These are phyloP conservation scores for Charina bottae DNA, from an alignment of 2,113 vertebrate species.

Conservation along the genomic window DNA sequence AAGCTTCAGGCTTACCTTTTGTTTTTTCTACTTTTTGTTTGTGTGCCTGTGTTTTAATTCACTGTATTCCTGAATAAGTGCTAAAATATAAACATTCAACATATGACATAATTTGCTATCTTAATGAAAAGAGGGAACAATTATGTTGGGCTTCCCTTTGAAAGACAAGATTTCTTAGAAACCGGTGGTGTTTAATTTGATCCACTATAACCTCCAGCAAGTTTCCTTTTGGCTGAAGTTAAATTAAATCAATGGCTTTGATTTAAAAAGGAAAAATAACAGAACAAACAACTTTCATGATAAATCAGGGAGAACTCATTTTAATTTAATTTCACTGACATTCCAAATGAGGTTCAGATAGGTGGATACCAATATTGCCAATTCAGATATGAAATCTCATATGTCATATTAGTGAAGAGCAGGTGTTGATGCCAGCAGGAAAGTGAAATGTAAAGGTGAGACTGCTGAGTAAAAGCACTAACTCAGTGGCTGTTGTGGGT, in stretches of 20 bases:
- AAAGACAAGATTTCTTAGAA: constrained; percentile 35
- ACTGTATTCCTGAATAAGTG: constrained; percentile 13
- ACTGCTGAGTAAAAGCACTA: too few species aligned
- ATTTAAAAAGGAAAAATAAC: background rate
- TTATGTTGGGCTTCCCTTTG: constrained; percentile 26
- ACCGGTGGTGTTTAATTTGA: constrained; percentile 3
- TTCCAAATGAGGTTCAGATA: background rate
- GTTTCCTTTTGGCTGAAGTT: constrained; percentile 23
- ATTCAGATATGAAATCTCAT: background rate
- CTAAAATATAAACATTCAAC: background rate
- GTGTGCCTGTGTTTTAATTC: constrained; percentile 23
- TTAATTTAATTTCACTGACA: background rate
- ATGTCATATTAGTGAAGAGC: background rate
- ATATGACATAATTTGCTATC: constrained; percentile 11
- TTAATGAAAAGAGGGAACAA: constrained; percentile 4
- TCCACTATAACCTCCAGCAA: constrained; percentile 25
- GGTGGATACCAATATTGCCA: background rate
- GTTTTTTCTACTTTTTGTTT: constrained; percentile 39
- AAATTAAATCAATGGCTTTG: background rate
- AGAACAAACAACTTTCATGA: constrained; percentile 1
- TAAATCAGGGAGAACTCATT: background rate
- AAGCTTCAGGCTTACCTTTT: constrained; percentile 40
- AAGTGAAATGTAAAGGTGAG: background rate
- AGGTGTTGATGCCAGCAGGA: background rate
- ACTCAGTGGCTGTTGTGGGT: too few species aligned